phyloP scores from a whole-genome alignment of 1,140 invertebrate genomes.

The Centruroides sculpturatus region DNA sequence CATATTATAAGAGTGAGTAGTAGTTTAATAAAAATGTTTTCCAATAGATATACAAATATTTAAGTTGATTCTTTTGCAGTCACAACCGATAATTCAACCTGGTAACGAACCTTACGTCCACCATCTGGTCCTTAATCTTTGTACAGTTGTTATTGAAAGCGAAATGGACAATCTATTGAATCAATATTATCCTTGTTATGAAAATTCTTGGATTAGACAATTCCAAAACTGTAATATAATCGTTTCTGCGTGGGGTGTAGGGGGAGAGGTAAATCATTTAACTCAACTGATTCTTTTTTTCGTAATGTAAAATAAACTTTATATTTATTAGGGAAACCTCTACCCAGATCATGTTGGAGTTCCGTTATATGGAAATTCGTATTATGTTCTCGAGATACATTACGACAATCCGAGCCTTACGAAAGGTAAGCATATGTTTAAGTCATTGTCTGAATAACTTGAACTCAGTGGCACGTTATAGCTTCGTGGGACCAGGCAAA shows the following conservation, averaged over 20 bases:
- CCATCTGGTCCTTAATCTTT: constrained; percentile 54
- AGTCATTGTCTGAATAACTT: too few relatives aligned
- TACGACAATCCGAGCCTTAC: constrained; percentile 42
- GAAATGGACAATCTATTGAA: not conserved
- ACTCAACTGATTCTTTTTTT: too few relatives aligned
- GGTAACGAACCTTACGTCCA: constrained; percentile 44
- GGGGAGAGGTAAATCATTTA: not conserved
- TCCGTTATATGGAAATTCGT: constrained; percentile 30
- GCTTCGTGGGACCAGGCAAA: too few relatives aligned
- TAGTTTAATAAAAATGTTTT: too few relatives aligned
- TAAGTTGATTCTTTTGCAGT: constrained; percentile 16
- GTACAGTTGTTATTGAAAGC: constrained; percentile 35
- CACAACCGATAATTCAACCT: constrained; percentile 22
- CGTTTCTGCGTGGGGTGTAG: not conserved
- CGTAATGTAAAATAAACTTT: too few relatives aligned
- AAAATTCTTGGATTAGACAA: not conserved
- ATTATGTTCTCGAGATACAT: constrained; percentile 73
- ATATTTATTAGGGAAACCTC: constrained; percentile 7
- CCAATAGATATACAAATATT: not conserved
- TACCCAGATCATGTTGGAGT: constrained; percentile 10
- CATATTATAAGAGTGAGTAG: not conserved
- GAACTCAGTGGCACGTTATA: too few relatives aligned
- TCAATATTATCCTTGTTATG: not conserved
- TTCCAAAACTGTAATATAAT: not conserved
- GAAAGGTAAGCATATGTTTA: not conserved